Percentiles rank a stretch among this genome's conserved stretches.
These are phyloP conservation scores for Mesodorylaimus sp. DNA, from an alignment of 2,888 invertebrate genomes.

Conservation along the genomic window DNA sequence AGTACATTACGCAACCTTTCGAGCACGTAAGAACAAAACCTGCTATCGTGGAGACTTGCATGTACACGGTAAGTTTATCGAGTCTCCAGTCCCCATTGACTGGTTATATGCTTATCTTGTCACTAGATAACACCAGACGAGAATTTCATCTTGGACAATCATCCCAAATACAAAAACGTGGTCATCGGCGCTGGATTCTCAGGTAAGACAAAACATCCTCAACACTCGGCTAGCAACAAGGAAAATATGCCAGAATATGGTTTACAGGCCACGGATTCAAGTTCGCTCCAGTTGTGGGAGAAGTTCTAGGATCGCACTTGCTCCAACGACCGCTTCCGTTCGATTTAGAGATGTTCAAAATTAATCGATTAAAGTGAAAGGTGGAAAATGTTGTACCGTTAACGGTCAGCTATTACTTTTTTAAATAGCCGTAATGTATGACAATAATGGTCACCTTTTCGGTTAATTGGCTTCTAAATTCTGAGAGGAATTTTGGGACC, in stretches of 20 bases:
- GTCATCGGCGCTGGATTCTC: constrained; percentile 33
- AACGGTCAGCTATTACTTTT: no score
- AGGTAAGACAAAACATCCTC: constrained; percentile 18
- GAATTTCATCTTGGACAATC: constrained; percentile 27
- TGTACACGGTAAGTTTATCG: constrained; percentile 8
- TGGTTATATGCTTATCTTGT: neutral
- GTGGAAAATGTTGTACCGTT: no score
- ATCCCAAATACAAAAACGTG: constrained; percentile 29
- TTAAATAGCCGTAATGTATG: no score
- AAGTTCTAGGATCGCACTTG: constrained; percentile 9
- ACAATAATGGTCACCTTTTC: no score
- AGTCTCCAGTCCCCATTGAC: no score
- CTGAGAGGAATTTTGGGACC: no score
- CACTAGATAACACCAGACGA: constrained; percentile 28
- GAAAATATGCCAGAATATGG: no score
- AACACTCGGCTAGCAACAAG: no score
- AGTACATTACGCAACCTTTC: neutral
- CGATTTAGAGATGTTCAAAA: constrained; percentile 23
- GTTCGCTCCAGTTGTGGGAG: constrained; percentile 9
- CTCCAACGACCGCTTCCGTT: constrained; percentile 18
- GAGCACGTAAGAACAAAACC: neutral
- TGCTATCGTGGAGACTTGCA: constrained; percentile 4
- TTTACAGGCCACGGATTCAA: constrained; percentile 12
- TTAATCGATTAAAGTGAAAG: constrained; percentile 20
- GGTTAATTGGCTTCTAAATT: no score